Evolutionary conservation across 2,888 invertebrate species (phyloP).

Genomic region (Eilema griseolum): DNA sequence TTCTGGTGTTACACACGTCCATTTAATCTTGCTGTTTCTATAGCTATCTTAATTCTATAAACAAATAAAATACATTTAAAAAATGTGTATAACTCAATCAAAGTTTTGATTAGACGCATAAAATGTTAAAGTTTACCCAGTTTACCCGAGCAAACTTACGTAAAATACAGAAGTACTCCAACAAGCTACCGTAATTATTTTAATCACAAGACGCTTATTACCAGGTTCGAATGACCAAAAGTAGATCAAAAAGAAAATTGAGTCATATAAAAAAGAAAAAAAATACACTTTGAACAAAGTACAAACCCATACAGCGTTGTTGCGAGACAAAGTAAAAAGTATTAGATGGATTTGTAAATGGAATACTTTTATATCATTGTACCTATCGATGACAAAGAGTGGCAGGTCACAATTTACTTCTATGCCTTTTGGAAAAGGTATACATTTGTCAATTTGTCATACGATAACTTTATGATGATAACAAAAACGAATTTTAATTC

Average conservation of each 20-base stretch:
- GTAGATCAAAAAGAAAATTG: slow-evolving; percentile 29
- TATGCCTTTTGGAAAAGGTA: slow-evolving; percentile 6
- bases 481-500: slow-evolving; percentile 12
- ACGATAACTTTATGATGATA: slow-evolving; percentile 15
- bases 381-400: neutral
- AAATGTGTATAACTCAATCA: no score
- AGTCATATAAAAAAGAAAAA: slow-evolving; percentile 15
- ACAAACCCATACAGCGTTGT: slow-evolving; percentile 16
- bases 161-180: neutral
- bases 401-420: slow-evolving; percentile 9
- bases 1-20: no score
- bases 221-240: slow-evolving; percentile 22
- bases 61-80: no score
- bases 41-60: no score
- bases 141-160: neutral
- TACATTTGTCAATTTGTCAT: slow-evolving; percentile 17
- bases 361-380: slow-evolving; percentile 23
- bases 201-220: slow-evolving; percentile 31
- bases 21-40: no score
- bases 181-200: slow-evolving; percentile 24
- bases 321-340: slow-evolving; percentile 26
- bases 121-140: no score
- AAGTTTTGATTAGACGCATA: no score
- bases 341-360: slow-evolving; percentile 29
- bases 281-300: slow-evolving; percentile 13